Evolutionary conservation across 2,888 invertebrate genomes (phyloP), one percentile per base, ranked within the genome.

Genomic region (Pimpla rufipes): DNA sequence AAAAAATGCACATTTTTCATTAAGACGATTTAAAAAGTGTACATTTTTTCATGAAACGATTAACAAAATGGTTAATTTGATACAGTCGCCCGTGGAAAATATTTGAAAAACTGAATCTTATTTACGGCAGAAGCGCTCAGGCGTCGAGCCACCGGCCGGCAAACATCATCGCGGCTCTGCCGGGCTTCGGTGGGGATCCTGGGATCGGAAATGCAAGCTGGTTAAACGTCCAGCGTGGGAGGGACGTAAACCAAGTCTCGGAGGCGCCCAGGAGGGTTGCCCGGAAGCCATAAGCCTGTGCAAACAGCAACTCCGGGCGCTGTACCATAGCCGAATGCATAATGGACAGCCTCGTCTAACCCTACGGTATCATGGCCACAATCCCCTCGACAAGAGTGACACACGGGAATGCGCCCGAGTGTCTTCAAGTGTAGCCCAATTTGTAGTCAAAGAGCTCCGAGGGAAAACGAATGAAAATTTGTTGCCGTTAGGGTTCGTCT

Each of bases 181-280:
- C 5, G 57, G 57, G 57, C 42, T 10, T 29, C 35, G 10, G 23
- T 42, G 37, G 55, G 23, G 42, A 23, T 40, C 40, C 64, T 13
- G 13, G 42, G 40, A 57, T 71, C 57, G 40, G 71, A 10, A 71
- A 71, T 57, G 57, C 57, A 23, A 42, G 71, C 71, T 42, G 71
- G 57, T 71, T 71, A 71, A 71, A 57, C 71, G n/a, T 71, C 71
- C 71, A 57, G 52, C 21, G 21, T n/a, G 52, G 40, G 21, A 13
- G n/a, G 23, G 42, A 29, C 71, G 40, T 57, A 57, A 71, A 57
- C 55, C n/a, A n/a, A 57, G 40, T 16, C 42, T 42, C 29, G 18
- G 55, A 57, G 21, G n/a, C 23, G 10, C 42, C n/a, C 57, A 2
- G 8, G 45, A 37, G 50, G 50, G 35, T 35, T 37, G 29, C 71